phyloP scores from a whole-genome alignment of 2,113 vertebrate genomes.

The Halichoerus grypus region DNA sequence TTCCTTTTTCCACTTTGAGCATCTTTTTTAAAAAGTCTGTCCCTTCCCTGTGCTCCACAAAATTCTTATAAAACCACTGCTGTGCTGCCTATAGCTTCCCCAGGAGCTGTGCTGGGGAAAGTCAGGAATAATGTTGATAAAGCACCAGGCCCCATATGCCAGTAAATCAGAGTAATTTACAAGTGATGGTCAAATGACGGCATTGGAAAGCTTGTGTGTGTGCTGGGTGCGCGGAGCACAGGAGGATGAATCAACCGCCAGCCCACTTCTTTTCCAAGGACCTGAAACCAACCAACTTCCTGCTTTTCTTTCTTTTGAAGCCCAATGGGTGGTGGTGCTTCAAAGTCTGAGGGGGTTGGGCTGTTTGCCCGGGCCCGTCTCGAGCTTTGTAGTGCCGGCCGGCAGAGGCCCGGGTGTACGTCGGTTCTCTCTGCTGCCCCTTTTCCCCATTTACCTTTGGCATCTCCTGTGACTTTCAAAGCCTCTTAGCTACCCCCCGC shows the following conservation, averaged over 20 bases:
- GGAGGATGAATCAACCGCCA: neutral
- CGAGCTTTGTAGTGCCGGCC: rapidly evolving
- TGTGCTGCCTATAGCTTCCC: neutral
- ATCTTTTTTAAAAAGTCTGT: neutral
- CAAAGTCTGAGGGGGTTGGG: neutral
- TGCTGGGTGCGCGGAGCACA: neutral
- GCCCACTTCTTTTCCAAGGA: constrained; percentile 20
- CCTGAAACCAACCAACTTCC: neutral
- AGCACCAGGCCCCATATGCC: neutral
- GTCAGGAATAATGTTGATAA: neutral
- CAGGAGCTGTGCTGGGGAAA: neutral
- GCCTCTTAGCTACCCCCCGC: neutral
- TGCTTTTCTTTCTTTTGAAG: constrained; percentile 1
- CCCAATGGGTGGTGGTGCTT: neutral
- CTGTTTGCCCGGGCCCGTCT: neutral
- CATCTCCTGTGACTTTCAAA: constrained; percentile 13
- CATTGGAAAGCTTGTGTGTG: neutral
- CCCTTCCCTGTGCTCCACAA: neutral
- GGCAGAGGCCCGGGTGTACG: rapidly evolving
- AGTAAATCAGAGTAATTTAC: neutral
- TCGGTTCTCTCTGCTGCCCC: neutral
- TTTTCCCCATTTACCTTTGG: neutral
- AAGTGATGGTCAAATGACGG: neutral
- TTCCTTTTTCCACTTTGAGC: neutral
- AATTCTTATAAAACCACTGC: neutral